phyloP scores from a whole-genome alignment of 2,888 invertebrate species.

The Euphydryas editha region DNA sequence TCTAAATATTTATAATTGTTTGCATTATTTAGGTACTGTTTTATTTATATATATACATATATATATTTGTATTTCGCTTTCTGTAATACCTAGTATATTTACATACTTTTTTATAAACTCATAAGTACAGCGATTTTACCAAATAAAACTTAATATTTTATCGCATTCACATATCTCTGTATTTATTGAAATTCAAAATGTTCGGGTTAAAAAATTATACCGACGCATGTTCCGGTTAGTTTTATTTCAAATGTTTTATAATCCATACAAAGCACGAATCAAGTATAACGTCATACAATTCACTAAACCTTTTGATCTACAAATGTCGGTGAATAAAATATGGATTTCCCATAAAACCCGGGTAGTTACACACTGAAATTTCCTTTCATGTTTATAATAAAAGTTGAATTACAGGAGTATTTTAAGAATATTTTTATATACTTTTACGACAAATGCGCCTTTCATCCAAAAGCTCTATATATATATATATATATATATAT shows the following conservation, averaged over 20 bases:
- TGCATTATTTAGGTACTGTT: too few species aligned
- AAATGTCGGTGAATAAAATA: conserved; percentile 27
- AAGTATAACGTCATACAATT: conserved; percentile 11
- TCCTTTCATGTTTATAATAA: conserved; percentile 25
- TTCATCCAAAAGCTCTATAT: neutral
- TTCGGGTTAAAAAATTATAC: neutral
- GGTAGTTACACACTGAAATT: conserved; percentile 20
- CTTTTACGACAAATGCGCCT: conserved; percentile 22
- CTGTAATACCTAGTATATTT: too few species aligned
- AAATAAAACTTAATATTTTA: neutral
- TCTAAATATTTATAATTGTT: too few species aligned
- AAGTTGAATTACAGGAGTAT: neutral
- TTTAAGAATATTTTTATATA: conserved; percentile 21
- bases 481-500: neutral
- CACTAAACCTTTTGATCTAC: conserved; percentile 44
- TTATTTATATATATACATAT: too few species aligned
- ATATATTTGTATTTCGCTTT: too few species aligned
- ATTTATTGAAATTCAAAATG: conserved; percentile 1
- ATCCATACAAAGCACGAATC: conserved; percentile 7
- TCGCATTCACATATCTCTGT: neutral
- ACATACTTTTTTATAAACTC: too few species aligned
- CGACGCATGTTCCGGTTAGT: neutral
- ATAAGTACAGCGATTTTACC: too few species aligned
- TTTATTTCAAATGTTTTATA: conserved; percentile 8
- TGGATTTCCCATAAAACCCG: conserved; percentile 35